Base-by-base conservation (phyloP, 2,888 invertebrate species). In the Cataglyphis rosenhaueri region DNA sequence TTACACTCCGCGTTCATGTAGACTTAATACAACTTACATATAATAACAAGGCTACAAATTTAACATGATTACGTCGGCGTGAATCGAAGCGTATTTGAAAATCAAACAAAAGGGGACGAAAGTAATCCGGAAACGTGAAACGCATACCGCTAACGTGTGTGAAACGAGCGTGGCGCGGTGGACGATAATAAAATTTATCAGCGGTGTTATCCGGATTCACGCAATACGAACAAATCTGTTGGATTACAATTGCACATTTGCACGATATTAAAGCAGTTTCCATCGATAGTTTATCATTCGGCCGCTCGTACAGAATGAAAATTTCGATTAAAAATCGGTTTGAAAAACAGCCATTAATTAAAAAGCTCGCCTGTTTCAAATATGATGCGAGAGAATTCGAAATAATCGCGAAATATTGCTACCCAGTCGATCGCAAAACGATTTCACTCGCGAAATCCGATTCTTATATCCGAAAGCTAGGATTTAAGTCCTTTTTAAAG, bases 111-210 rank as follows among this genome's bases (percentile, higher is more conserved):
- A 32, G 44, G 44, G 25, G 18, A 70, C 44, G 59, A 79, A 79
- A 79, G 78, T 79, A 79, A 79, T 79, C 71, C 78, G 78, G 32
- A 59, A 71, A 79, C 59, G 57, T 32, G 57, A 70, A 15, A 25
- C 75, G 38, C 65, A 52, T n/a, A 79, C 78, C 78, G 44, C 78
- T 70, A 71, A 71, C 25, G 78, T 35, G 59, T 57, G 64, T 71
- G 59, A 78, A 70, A 66, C 57, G 71, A 59, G 44, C 32, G 48
- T 25, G 21, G n/a, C 70, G 70, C 32, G 59, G 41, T 35, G 12
- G 59, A 12, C 44, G 71, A 79, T 79, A 79, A 79, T 79, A 71
- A 79, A 79, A 79, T 79, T 79, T 79, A 79, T 79, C 78, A 71
- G 59, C 59, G 41, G 59, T 59, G 78, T 79, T 79, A 79, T 59